A percentile compares a stretch with the other conserved stretches of the same genome.
Conservation (phyloP, 2,888 invertebrate genomes). For the Exephanes ischioxanthus region DNA sequence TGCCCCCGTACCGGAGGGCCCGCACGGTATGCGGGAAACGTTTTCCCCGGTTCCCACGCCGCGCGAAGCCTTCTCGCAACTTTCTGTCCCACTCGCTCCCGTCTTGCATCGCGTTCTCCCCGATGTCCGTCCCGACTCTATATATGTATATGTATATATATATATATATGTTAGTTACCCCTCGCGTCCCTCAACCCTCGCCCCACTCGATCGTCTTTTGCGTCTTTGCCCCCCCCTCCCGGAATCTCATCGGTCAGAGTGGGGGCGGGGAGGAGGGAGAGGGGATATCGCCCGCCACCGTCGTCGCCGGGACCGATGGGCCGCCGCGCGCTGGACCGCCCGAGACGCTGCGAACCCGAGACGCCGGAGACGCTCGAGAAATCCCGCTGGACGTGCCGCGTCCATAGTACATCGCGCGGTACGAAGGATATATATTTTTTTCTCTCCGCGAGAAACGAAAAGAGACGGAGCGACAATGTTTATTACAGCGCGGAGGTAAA, state of each 20-base stretch:
- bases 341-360: slow-evolving; percentile 73
- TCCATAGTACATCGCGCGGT: slow-evolving; percentile 25
- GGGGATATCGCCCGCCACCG: slow-evolving; percentile 60
- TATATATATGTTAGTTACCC: slow-evolving; percentile 14
- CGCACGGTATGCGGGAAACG: slow-evolving; percentile 82
- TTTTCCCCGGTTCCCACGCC: slow-evolving; percentile 84
- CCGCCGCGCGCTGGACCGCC: slow-evolving; percentile 75
- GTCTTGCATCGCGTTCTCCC: slow-evolving; percentile 50
- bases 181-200: slow-evolving; percentile 39
- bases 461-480: slow-evolving; percentile 45
- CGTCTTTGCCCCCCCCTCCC: slow-evolving; percentile 59
- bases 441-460: slow-evolving; percentile 27
- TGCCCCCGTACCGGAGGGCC: slow-evolving; percentile 63
- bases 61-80: slow-evolving; percentile 76
- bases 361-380: slow-evolving; percentile 65
- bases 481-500: slow-evolving; percentile 30
- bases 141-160: not conserved
- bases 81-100: slow-evolving; percentile 69
- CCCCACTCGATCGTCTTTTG: slow-evolving; percentile 62
- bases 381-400: slow-evolving; percentile 54
- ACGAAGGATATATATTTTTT: slow-evolving; percentile 24
- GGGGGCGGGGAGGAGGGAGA: slow-evolving; percentile 26
- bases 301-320: slow-evolving; percentile 72
- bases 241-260: slow-evolving; percentile 30
- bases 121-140: slow-evolving; percentile 29